Evolutionary conservation across 92 coral and sea anemone species (phyloP), one percentile per base, ranked within the genome.

Genomic region (Porites evermanni): DNA sequence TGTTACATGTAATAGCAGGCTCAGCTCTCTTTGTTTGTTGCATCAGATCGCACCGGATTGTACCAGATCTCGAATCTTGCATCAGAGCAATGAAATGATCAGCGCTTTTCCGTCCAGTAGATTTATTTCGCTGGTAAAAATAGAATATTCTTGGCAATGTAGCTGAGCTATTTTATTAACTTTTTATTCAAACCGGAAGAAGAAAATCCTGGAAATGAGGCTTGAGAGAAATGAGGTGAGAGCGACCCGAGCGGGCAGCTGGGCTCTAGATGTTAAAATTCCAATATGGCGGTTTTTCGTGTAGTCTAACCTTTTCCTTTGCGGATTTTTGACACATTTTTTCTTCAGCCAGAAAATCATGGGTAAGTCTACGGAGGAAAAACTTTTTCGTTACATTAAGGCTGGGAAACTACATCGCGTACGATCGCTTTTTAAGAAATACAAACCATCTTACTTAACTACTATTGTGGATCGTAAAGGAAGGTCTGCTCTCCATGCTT

Each of bases 341-440:
- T 38, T 38, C 5, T 38, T 38, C 47, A 38, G 47, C 47, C 47
- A 38, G 5, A 14, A 59, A 79, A 74, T 29, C 11, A 94, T 92
- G 96, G 92, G 87, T 0, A 92, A 68, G 78, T 79, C 89, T 11
- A 83, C 74, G 53, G 89, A 86, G 69, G 92, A 93, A 54, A 95
- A 90, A 64, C 87, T 97, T 2, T 94, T 97, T 67, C 92, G 88
- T 38, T 93, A 93, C 77, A 90, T 97, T 9, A 95, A 88, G 75
- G 79, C 75, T 23, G 98, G 99, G 26, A 91, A 82, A 64, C 80
- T 93, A 32, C 94, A 93, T 69, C 95, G 96, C 23, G 79, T 97
- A 17, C 94, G 98, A 13, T 83, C 97, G 32, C 89, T 91, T 77
- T 72, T 97, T 56, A 90, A 78, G 72, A 90, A 90, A 78, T 66